Evolutionary conservation across 2,888 invertebrate genomes (phyloP).

Genomic region (Perizoma flavofasciatum): DNA sequence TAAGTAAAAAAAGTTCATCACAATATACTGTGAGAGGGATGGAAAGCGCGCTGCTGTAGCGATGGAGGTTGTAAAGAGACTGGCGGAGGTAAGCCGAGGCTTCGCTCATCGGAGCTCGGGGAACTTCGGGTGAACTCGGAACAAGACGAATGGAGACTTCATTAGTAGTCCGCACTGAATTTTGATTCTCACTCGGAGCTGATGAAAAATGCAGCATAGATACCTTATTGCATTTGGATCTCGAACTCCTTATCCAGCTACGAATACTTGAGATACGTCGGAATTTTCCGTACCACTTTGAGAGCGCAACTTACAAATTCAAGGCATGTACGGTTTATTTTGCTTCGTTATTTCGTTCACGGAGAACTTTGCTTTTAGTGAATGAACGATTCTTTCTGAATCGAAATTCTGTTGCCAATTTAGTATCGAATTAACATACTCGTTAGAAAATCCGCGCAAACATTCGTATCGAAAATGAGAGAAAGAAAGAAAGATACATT

Average conservation of each 20-base stretch:
- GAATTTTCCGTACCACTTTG: conserved; percentile 27
- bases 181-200: conserved; percentile 43
- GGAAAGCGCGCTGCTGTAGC: conserved; percentile 50
- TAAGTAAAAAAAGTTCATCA: conserved; percentile 67
- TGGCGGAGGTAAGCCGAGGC: conserved; percentile 43
- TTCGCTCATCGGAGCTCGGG: conserved; percentile 42
- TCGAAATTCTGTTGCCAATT: conserved; percentile 13
- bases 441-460: not conserved
- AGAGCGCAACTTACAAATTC: conserved; percentile 20
- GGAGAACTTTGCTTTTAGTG: conserved; percentile 16
- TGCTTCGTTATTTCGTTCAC: conserved; percentile 6
- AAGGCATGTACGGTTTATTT: conserved; percentile 15
- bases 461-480: not conserved
- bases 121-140: conserved; percentile 33
- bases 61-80: conserved; percentile 58
- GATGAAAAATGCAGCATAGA: conserved; percentile 56
- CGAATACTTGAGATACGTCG: conserved; percentile 22
- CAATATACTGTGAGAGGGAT: conserved; percentile 52
- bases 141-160: conserved; percentile 30
- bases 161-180: conserved; percentile 45
- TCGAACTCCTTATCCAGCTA: conserved; percentile 21
- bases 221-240: conserved; percentile 46
- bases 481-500: not conserved
- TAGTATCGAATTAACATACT: not conserved
- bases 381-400: conserved; percentile 20